Evolutionary conservation across 2,113 vertebrate species (phyloP), one percentile per base, ranked within the genome.

Genomic region (Apteryx owenii): DNA sequence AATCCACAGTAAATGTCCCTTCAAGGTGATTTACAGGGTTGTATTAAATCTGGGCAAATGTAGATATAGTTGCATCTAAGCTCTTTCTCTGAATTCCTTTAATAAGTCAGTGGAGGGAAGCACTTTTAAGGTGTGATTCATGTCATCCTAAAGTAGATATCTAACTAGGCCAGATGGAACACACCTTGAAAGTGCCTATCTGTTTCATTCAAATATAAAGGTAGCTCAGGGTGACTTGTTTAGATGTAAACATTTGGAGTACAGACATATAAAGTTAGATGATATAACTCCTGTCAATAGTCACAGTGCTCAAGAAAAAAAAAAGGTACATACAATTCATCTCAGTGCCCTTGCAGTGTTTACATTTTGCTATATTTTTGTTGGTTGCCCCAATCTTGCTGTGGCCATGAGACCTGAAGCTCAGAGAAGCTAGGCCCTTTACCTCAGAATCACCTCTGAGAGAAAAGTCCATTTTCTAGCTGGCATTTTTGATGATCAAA

Each of bases 401-500:
- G 48, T 0, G 1, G 15, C 31, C 22, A 44, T 54, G 29, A 58
- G 60, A 71, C 1, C 1, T 20, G 31, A 81, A 88, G 4, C 8
- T 78, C 36, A 78, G 51, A 90, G 29, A 10, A 90, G 4, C 5
- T 50, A 31, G 75, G 36, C 50, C 69, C 60, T 95, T 96, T 94
- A 18, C 76, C 91, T 96, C 81, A 89, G 61, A 93, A 58, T 44
- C 28, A 88, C 44, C 13, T 76, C 79, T 71, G 17, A 93, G 19
- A 85, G 33, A 73, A 66, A 94, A 96, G 38, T 48, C 71, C 85
- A 60, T 88, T 97, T 97, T 85, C 89, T 84, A 89, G 44, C 23
- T 61, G n/a, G 81, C 75, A 82, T 96, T 97, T 95, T 61, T 93
- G 71, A 58, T 81, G 78, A 86, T n/a, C 28, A 87, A 92, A 84